A percentile compares a stretch with the other conserved stretches of the same genome.
Evolutionary conservation across 2,797 vertebrate species (phyloP).

Genomic region (Sparus aurata): DNA sequence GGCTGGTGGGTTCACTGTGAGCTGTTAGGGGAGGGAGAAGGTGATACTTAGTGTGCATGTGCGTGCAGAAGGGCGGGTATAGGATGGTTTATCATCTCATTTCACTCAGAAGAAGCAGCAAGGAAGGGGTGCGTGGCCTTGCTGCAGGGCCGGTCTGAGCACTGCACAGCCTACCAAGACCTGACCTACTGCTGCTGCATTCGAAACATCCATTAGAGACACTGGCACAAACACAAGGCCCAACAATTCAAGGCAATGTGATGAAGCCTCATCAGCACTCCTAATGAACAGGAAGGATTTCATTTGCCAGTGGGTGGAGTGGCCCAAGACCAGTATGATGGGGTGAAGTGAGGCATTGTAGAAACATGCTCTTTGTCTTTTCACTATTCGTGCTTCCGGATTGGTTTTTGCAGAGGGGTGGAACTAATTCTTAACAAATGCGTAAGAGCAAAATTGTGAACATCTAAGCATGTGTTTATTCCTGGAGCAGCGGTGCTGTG

Average conservation of each 20-base stretch:
- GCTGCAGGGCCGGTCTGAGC: constrained; percentile 51
- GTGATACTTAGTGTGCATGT: constrained; percentile 8
- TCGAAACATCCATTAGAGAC: constrained; percentile 59
- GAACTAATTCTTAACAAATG: constrained; percentile 62
- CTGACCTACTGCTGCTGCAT: constrained; percentile 46
- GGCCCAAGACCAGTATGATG: constrained; percentile 25
- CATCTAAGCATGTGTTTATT: constrained; percentile 72
- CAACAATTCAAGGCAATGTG: constrained; percentile 32
- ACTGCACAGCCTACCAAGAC: constrained; percentile 29
- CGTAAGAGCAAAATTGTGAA: constrained; percentile 63
- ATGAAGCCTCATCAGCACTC: constrained; percentile 35
- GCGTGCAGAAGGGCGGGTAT: constrained; percentile 4
- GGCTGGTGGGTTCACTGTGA: constrained; percentile 33
- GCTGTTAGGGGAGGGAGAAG: constrained; percentile 18
- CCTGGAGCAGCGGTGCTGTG: constrained; percentile 61
- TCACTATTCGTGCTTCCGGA: constrained; percentile 32
- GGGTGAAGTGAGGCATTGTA: constrained; percentile 24
- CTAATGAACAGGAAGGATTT: constrained; percentile 43
- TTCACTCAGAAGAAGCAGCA: constrained; percentile 35
- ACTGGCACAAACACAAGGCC: constrained; percentile 17
- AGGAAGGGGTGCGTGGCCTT: constrained; percentile 36
- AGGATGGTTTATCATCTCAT: constrained; percentile 52
- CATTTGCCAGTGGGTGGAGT: constrained; percentile 3
- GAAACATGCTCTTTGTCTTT: not conserved
- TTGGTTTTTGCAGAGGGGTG: constrained; percentile 36